Conservation (phyloP, 37 sponge, comb jelly and placozoan species). For the Halichondria panicea region DNA sequence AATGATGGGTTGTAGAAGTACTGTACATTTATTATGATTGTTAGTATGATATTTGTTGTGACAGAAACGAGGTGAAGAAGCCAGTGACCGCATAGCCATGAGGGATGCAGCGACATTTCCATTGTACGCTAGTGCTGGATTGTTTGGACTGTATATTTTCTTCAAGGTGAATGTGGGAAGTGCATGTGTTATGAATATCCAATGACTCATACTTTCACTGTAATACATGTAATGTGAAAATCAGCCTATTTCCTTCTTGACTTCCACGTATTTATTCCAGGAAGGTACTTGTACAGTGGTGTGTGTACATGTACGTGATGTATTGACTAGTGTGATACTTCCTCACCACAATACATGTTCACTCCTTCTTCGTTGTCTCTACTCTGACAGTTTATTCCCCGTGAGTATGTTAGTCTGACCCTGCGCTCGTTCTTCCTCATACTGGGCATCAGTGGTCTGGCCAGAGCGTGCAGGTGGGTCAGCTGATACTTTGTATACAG, state of each 20-base stretch:
- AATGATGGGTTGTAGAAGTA: too few relatives aligned
- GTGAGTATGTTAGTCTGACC: constrained; percentile 79
- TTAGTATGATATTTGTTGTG: not conserved
- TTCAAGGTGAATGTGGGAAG: constrained; percentile 90
- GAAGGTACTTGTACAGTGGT: too few relatives aligned
- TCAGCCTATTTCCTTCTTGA: not conserved
- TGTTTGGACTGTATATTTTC: constrained; percentile 93
- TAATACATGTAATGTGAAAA: too few relatives aligned
- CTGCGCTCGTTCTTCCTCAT: constrained; percentile 65
- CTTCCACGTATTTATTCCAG: not conserved
- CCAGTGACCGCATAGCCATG: constrained; percentile 73
- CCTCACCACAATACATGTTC: too few relatives aligned
- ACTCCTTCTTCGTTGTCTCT: not conserved
- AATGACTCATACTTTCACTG: too few relatives aligned
- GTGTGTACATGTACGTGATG: too few relatives aligned
- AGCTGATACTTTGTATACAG: too few relatives aligned
- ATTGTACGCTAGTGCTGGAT: constrained; percentile 88
- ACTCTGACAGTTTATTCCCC: constrained; percentile 48
- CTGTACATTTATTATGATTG: not conserved
- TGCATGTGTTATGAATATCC: too few relatives aligned
- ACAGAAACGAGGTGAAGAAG: constrained; percentile 70
- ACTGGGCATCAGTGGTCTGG: constrained; percentile 69
- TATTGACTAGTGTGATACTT: too few relatives aligned
- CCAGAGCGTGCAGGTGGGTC: constrained; percentile 54
- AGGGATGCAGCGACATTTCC: constrained; percentile 94